These are phyloP conservation scores for Cottus gobio DNA, from an alignment of 2,113 vertebrate species.

Conservation along the genomic window DNA sequence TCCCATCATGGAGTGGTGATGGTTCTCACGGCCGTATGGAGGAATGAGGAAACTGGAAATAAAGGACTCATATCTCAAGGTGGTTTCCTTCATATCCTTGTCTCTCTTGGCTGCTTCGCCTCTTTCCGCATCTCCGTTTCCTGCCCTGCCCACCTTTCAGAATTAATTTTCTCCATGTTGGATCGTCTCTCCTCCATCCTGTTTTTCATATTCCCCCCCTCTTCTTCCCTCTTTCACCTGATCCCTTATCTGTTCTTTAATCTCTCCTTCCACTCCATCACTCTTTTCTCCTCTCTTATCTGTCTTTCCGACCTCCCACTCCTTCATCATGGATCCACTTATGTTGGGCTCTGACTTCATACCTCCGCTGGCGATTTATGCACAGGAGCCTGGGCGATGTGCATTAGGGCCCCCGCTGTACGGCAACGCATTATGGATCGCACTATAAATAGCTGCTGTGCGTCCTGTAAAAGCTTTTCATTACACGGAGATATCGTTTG, in stretches of 20 bases:
- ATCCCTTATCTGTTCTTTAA: slow-evolving; percentile 45
- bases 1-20: slow-evolving; percentile 11
- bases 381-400: slow-evolving; percentile 40
- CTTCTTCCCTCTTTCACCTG: slow-evolving; percentile 13
- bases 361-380: slow-evolving; percentile 66
- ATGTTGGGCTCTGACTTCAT: slow-evolving; percentile 52
- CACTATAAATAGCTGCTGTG: slow-evolving; percentile 67
- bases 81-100: slow-evolving; percentile 50
- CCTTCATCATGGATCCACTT: slow-evolving; percentile 53
- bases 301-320: slow-evolving; percentile 5
- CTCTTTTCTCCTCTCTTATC: slow-evolving; percentile 6
- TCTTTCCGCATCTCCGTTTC: slow-evolving; percentile 38
- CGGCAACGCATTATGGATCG: slow-evolving; percentile 65
- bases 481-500: slow-evolving; percentile 72
- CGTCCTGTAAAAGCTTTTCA: slow-evolving; percentile 81
- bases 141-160: slow-evolving; percentile 37
- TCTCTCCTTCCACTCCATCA: slow-evolving; percentile 22
- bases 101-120: slow-evolving; percentile 33
- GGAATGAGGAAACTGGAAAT: slow-evolving; percentile 30
- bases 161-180: slow-evolving; percentile 17
- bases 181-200: neutral
- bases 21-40: slow-evolving; percentile 8
- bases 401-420: slow-evolving; percentile 60
- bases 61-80: slow-evolving; percentile 51
- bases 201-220: slow-evolving; percentile 2